These are phyloP conservation scores for Phoebastria nigripes DNA, from an alignment of 2,797 vertebrate species.

Conservation along the genomic window DNA sequence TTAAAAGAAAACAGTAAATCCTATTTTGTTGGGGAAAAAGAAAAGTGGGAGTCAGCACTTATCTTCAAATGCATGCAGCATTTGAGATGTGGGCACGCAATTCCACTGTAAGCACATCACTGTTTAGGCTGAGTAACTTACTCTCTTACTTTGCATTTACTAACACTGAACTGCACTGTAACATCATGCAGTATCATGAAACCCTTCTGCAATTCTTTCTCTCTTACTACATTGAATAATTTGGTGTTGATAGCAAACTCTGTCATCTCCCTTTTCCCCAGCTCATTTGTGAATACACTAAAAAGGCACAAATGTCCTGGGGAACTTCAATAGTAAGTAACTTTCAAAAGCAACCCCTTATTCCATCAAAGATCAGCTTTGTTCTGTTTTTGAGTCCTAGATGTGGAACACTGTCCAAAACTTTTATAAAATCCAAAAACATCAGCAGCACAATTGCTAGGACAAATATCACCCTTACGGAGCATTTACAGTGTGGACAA, in stretches of 20 bases:
- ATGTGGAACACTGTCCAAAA: background rate
- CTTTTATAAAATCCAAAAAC: background rate
- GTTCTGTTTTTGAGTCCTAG: background rate
- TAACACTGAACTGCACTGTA: background rate
- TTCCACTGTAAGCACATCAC: background rate
- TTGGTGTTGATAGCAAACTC: background rate
- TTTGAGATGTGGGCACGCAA: background rate
- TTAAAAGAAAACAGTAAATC: background rate
- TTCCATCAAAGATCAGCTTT: background rate
- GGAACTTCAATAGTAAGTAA: background rate
- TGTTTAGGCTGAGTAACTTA: background rate
- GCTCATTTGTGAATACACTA: background rate
- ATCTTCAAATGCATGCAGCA: background rate
- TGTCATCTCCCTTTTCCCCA: background rate
- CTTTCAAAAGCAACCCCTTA: background rate
- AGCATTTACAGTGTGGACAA: background rate
- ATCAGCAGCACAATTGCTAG: background rate
- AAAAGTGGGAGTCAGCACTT: background rate
- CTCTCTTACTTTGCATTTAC: background rate
- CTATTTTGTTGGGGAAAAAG: background rate
- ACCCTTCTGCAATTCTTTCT: background rate
- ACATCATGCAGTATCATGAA: background rate
- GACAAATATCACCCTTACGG: rapidly evolving
- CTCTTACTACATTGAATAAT: background rate
- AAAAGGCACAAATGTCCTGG: background rate